Percentiles rank a stretch among this genome's conserved stretches.
Conservation (phyloP, 2,113 vertebrate genomes). For the Mormyrus iriodes region DNA sequence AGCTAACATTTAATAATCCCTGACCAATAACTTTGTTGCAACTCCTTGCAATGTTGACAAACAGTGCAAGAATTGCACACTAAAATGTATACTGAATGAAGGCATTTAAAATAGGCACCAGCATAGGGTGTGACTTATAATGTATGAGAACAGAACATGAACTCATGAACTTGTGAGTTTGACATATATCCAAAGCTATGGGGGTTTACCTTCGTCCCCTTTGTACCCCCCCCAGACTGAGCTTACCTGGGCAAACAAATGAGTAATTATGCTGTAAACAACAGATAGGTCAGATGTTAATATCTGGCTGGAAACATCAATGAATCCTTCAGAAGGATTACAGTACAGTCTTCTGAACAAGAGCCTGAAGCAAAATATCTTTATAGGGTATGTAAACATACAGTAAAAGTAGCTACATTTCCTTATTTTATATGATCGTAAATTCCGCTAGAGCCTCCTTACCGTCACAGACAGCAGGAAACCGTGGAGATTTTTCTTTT, state of each 20-base stretch:
- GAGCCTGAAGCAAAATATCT: not conserved
- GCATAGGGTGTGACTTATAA: not conserved
- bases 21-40: not conserved
- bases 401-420: not conserved
- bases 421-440: slow-evolving; percentile 14
- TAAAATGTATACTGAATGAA: not conserved
- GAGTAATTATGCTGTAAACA: slow-evolving; percentile 47
- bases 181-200: not conserved
- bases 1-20: not conserved
- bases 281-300: not conserved
- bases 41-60: not conserved
- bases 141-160: not conserved
- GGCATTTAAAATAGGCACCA: not conserved
- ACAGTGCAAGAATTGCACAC: not conserved
- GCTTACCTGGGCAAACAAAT: not conserved
- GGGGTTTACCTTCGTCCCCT: slow-evolving; percentile 2
- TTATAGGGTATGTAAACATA: not conserved
- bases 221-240: slow-evolving; percentile 21
- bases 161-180: too few relatives aligned
- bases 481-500: not conserved
- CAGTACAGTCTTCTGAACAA: not conserved
- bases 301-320: not conserved
- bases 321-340: not conserved
- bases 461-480: not conserved
- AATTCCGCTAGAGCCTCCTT: not conserved